Base-by-base conservation (phyloP, 2,113 vertebrate genomes). In the Corythaixoides concolor region DNA sequence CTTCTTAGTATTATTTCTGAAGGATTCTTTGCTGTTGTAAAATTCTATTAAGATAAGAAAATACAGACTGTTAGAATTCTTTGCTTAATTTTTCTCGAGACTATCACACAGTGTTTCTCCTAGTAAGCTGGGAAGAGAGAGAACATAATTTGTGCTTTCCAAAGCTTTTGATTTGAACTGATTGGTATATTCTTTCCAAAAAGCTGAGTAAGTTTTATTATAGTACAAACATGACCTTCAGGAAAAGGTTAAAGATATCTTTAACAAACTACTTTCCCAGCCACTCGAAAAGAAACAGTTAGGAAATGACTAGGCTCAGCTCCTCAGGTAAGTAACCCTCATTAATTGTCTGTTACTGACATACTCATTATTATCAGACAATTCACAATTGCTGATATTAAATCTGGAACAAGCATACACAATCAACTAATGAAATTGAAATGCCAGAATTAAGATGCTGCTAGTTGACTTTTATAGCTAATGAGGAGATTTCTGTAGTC, bases 41-140 rank as follows among this genome's bases (percentile, higher is more conserved):
- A 96, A 88, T 95, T 96, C 93, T 96, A 81, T 96, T 97, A 95
- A 95, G 95, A 95, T 95, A 96, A 95, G 86, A 92, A 90, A 95
- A 95, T 72, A 86, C 27, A 90, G 59, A 68, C 59, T 66, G 50
- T 63, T 82, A 79, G 87, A 79, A 23, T 78, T 32, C 37, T 89
- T 86, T 80, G 30, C 85, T 68, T 91, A 68, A 13, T 95, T 93
- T 95, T 96, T 56, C 75, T 86, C 58, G 56, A 88, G 70, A 77
- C 35, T 86, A 72, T 92, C 70, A 72, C 59, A 58, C 43, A 84
- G n/a, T 52, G 33, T 60, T 95, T 94, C 47, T 91, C 59, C 17
- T 55, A 84, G 49, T 68, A 89, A 96, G 55, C 39, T 78, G 41
- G 43, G 39, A 93, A 86, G 49, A 86, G 56, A 63, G 62, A 84